These are phyloP conservation scores for Malthinus seriepunctatus DNA, from an alignment of 2,888 invertebrate species.

Conservation along the genomic window DNA sequence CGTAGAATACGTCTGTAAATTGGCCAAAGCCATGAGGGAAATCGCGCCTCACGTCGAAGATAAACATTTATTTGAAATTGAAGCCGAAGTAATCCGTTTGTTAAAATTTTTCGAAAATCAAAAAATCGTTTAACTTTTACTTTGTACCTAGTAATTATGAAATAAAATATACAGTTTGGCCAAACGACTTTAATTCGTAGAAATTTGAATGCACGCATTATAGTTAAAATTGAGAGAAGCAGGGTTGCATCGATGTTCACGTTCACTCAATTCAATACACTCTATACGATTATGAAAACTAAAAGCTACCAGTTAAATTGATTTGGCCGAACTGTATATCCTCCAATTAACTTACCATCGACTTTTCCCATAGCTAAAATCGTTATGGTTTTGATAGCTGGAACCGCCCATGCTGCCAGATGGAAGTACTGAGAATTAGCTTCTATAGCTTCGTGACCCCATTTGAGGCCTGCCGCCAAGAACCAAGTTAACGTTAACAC, in stretches of 20 bases:
- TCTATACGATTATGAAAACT: too few species aligned
- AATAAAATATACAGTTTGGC: too few species aligned
- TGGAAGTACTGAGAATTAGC: slow-evolving; percentile 97
- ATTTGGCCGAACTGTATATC: too few species aligned
- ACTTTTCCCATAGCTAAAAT: slow-evolving; percentile 95
- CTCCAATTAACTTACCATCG: slow-evolving; percentile 72
- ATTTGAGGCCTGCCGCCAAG: slow-evolving; percentile 92
- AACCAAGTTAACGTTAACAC: slow-evolving; percentile 96
- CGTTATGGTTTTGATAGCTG: slow-evolving; percentile 93
- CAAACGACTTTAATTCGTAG: too few species aligned
- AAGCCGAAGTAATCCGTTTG: slow-evolving; percentile 60
- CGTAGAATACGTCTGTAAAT: slow-evolving; percentile 85
- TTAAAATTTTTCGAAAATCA: background rate
- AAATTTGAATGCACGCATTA: too few species aligned
- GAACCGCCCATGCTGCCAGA: slow-evolving; percentile 97
- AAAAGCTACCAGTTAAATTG: too few species aligned
- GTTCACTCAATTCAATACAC: too few species aligned
- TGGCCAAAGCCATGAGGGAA: slow-evolving; percentile 76
- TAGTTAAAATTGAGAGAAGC: too few species aligned
- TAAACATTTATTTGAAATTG: slow-evolving; percentile 75
- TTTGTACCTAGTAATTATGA: too few species aligned
- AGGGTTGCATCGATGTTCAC: too few species aligned
- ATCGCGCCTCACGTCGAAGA: slow-evolving; percentile 75
- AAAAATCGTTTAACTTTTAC: background rate
- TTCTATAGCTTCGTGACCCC: slow-evolving; percentile 98